These are phyloP conservation scores for Prenolepis imparis DNA, from an alignment of 2,888 invertebrate species.

Conservation along the genomic window DNA sequence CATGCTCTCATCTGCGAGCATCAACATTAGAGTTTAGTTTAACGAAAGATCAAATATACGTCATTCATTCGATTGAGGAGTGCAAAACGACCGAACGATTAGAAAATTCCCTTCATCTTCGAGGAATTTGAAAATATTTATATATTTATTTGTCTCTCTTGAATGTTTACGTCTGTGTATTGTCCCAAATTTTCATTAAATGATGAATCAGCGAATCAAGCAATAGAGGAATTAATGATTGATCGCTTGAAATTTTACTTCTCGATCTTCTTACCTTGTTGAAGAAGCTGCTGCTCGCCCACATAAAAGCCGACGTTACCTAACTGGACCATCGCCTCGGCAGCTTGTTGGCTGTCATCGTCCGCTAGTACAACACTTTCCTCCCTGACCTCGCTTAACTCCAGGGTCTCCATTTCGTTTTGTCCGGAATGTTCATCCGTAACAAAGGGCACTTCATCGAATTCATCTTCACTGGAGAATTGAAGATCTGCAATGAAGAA, in stretches of 20 bases:
- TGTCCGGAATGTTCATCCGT: slow-evolving; percentile 87
- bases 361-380: slow-evolving; percentile 86
- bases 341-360: slow-evolving; percentile 90
- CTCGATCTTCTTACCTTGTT: slow-evolving; percentile 79
- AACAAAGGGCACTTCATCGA: slow-evolving; percentile 89
- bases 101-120: too few relatives aligned
- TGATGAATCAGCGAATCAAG: not conserved
- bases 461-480: slow-evolving; percentile 91
- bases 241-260: not conserved
- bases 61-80: not conserved
- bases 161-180: too few relatives aligned
- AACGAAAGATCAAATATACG: not conserved
- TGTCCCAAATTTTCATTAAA: not conserved
- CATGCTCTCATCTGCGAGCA: slow-evolving; percentile 89
- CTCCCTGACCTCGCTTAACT: slow-evolving; percentile 81
- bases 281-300: slow-evolving; percentile 84
- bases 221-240: not conserved
- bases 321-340: slow-evolving; percentile 92
- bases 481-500: slow-evolving; percentile 88
- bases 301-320: slow-evolving; percentile 90
- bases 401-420: slow-evolving; percentile 81
- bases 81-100: too few relatives aligned
- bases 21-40: not conserved
- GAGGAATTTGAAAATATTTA: too few relatives aligned
- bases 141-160: too few relatives aligned